These are phyloP conservation scores for Notodonta dromedarius DNA, from an alignment of 2,888 invertebrate species.

Conservation along the genomic window DNA sequence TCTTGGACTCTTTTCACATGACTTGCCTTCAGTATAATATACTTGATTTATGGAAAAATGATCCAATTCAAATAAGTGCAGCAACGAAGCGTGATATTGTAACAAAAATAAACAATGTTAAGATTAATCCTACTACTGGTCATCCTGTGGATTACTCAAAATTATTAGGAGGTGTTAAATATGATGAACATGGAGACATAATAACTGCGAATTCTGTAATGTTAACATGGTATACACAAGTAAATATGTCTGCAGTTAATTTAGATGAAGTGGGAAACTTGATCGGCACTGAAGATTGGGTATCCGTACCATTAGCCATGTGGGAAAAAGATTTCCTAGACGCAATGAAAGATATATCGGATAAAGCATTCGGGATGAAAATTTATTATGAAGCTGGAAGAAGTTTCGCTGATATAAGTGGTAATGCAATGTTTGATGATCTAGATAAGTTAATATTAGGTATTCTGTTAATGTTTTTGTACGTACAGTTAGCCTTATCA, in stretches of 20 bases:
- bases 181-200: constrained; percentile 85
- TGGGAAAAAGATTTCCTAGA: constrained; percentile 86
- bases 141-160: constrained; percentile 86
- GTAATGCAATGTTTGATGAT: constrained; percentile 88
- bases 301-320: constrained; percentile 81
- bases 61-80: constrained; percentile 76
- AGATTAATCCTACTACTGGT: constrained; percentile 86
- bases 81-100: constrained; percentile 86
- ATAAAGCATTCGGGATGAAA: constrained; percentile 60
- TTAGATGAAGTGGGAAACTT: constrained; percentile 87
- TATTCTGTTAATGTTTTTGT: constrained; percentile 88
- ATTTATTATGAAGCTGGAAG: constrained; percentile 85
- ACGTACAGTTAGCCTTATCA: constrained; percentile 89
- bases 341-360: constrained; percentile 63
- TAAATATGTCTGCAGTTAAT: constrained; percentile 88
- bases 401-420: constrained; percentile 91
- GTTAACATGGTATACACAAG: constrained; percentile 86
- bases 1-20: constrained; percentile 84
- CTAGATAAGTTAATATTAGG: constrained; percentile 88
- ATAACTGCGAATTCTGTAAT: constrained; percentile 86
- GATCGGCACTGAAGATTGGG: constrained; percentile 91
- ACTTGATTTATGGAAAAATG: constrained; percentile 88
- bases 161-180: constrained; percentile 85
- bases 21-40: constrained; percentile 87
- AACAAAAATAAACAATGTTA: constrained; percentile 82